These are phyloP conservation scores for Elgonia sp. DNA, from an alignment of 2,888 invertebrate genomes.

Conservation along the genomic window DNA sequence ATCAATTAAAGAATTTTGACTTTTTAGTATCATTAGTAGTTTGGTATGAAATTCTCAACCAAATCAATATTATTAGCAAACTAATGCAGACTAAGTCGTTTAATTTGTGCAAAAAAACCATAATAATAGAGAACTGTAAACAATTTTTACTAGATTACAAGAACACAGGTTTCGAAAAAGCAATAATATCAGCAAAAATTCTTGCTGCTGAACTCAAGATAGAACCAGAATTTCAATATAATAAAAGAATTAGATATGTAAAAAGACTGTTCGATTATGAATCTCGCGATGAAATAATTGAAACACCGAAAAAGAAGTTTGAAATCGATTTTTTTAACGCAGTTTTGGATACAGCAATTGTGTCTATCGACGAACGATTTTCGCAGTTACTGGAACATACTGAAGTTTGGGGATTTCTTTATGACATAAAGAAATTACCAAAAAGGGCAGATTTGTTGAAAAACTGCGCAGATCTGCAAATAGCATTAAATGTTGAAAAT, in stretches of 20 bases:
- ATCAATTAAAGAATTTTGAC: constrained; percentile 69
- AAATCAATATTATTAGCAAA: no score
- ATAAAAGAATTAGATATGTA: constrained; percentile 73
- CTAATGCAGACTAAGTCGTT: neutral
- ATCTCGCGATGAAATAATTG: constrained; percentile 72
- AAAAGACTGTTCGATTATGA: constrained; percentile 81
- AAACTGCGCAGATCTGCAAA: constrained; percentile 66
- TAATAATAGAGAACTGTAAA: neutral
- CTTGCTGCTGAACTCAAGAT: constrained; percentile 3
- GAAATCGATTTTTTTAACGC: constrained; percentile 62
- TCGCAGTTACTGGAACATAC: constrained; percentile 68
- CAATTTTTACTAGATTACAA: constrained; percentile 15
- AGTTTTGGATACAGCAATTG: constrained; percentile 66
- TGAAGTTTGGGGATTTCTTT: constrained; percentile 71
- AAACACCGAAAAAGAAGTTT: constrained; percentile 26
- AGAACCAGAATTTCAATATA: constrained; percentile 3
- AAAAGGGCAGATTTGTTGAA: constrained; percentile 45
- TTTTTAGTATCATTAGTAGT: no score
- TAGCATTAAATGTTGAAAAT: constrained; percentile 48
- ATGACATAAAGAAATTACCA: constrained; percentile 63
- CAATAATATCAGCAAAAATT: constrained; percentile 8
- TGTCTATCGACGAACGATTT: constrained; percentile 75
- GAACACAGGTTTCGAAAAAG: constrained; percentile 6
- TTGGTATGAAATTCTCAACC: no score
- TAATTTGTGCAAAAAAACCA: constrained; percentile 22